Evolutionary conservation across 2,113 vertebrate genomes (phyloP), one percentile per base, ranked within the genome.

Genomic region (Eclectus roratus): DNA sequence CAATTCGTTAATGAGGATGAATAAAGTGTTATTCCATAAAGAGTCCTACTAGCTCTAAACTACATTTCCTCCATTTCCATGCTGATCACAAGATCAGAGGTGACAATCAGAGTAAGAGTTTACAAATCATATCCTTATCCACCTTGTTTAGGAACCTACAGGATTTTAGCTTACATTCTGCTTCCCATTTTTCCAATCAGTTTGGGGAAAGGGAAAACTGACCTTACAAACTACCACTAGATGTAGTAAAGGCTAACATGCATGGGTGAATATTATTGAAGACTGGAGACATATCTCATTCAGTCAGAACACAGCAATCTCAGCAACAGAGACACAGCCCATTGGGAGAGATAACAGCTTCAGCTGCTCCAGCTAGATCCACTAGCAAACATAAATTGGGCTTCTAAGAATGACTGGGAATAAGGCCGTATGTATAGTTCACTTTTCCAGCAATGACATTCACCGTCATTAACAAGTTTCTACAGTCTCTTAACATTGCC

Each of bases 241-340:
- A 56, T 6, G 24, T 80, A 66, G 33, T 1, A 55, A 39, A 83
- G 8, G 17, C 46, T 70, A 60, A 74, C 3, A 4, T 3, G 11
- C 14, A 24, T 0, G 0, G 44, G 17, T 14, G 10, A 23, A 80
- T 68, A 9, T 5, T 33, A 25, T 27, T 24, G 72, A 65, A 53
- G 55, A 46, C 43, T 8, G 24, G 33, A 83, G 18, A 29, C 58
- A 66, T 13, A 9, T 21, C 47, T 43, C 58, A 52, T 10, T n/a
- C 56, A 46, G 31, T 7, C 29, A 27, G 31, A 73, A 50, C 58
- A 72, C 49, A 52, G 5, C n/a, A 47, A 33, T 10, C 72, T 68
- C 77, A 63, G 6, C 29, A 20, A 79, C 50, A 80, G 39, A 63
- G 20, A 63, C 20, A 29, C 17, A 78, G 72, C 27, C 53, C 17